Percentiles rank a stretch among this genome's conserved stretches.
Conservation (phyloP, 2,113 vertebrate genomes). For the Chauna torquata region DNA sequence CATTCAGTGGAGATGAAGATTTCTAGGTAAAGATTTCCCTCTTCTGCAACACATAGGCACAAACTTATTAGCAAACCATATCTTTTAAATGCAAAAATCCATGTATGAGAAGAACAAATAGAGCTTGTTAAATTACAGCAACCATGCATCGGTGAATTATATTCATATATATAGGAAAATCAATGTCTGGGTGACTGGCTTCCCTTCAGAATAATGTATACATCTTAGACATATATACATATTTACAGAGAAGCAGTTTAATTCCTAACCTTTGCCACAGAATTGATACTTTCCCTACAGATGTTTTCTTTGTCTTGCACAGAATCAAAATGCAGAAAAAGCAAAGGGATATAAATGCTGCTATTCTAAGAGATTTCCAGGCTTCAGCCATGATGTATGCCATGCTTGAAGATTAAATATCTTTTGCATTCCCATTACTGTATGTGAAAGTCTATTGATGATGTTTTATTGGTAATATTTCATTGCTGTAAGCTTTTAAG, state of each 20-base stretch:
- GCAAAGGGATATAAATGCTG: not conserved
- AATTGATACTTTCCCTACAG: not conserved
- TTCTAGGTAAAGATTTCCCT: constrained; percentile 59
- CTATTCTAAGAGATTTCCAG: not conserved
- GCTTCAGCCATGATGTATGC: not conserved
- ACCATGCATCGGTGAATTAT: not conserved
- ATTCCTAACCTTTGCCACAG: not conserved
- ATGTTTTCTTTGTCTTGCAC: constrained; percentile 6
- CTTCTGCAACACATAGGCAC: not conserved
- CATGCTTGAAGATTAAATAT: constrained; percentile 16
- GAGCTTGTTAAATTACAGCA: not conserved
- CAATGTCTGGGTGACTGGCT: constrained; percentile 1
- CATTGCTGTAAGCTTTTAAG: not conserved
- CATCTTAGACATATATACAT: not conserved
- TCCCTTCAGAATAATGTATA: constrained; percentile 13
- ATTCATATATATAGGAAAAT: constrained; percentile 28
- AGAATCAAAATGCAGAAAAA: constrained; percentile 5
- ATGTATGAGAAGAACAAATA: not conserved
- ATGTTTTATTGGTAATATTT: constrained; percentile 53
- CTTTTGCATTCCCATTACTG: constrained; percentile 29
- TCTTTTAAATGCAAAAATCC: not conserved
- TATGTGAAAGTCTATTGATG: not conserved
- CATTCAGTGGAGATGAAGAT: constrained; percentile 64
- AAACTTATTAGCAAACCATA: not conserved
- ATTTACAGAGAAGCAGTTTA: constrained; percentile 4